Base-by-base conservation (phyloP, 37 sponge, comb jelly and placozoan species). In the Beroe forskalii region DNA sequence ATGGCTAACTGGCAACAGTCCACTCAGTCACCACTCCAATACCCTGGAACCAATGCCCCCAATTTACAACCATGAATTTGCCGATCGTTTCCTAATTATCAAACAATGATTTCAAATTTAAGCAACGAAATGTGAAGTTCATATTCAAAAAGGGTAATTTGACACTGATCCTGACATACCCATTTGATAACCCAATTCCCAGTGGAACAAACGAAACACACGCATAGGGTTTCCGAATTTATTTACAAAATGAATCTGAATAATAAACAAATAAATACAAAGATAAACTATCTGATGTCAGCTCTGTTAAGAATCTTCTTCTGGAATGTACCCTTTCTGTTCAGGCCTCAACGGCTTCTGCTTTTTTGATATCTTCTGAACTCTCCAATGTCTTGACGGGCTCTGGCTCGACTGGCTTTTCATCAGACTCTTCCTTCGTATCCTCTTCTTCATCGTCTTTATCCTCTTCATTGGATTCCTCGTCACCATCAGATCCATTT, bases 241-340 rank as follows among this genome's bases (percentile, higher is more conserved):
- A 72, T 72, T 72, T 72, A 72, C 75, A 72, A 72, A 72, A 72
- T 72, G 75, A 72, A 72, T 72, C 75, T 72, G 75, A 72, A 72
- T 72, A 72, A 72, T 72, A 72, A 72, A 72, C 75, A 72, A 72
- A 72, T 72, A 72, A 72, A 72, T 72, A 72, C 75, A 72, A 72
- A 72, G 20, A 28, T 63, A 63, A 63, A 35, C 75, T 72, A 72
- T 72, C 75, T 72, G 75, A 72, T 72, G 36, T 32, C 75, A 37
- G 19, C 66, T n/a, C n/a, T n/a, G 9, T 63, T 63, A 63, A 63
- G 66, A 63, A 63, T 63, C 66, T n/a, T n/a, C n/a, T n/a, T n/a
- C n/a, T 63, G 40, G 75, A 22, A 39, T 35, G 37, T 37, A 20
- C 14, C 12, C 38, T 6, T 12, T n/a, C n/a, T 35, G 22, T 72